Percentiles rank a stretch among this genome's conserved stretches.
Evolutionary conservation across 1,140 invertebrate species (phyloP).

Genomic region (Paralvinella palmiformis): DNA sequence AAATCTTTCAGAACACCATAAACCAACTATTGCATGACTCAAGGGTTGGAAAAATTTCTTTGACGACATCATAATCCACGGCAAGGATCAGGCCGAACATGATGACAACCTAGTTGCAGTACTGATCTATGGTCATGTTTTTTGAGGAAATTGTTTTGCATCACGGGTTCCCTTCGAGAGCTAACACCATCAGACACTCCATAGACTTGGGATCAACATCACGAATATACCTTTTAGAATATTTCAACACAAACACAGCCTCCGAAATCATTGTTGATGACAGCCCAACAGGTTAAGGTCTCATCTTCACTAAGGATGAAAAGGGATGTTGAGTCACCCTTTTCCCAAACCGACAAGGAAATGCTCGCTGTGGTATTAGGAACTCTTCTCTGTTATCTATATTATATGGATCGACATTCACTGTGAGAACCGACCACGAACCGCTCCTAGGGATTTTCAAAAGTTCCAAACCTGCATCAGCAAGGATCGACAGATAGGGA

Average conservation of each 20-base stretch:
- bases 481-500: slow-evolving; percentile 17
- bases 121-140: too few species aligned
- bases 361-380: slow-evolving; percentile 20
- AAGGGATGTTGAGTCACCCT: slow-evolving; percentile 8
- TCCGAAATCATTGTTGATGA: background rate
- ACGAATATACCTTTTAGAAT: background rate
- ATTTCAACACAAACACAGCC: background rate
- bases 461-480: slow-evolving; percentile 9
- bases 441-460: slow-evolving; percentile 16
- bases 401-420: slow-evolving; percentile 18
- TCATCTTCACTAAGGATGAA: too few species aligned
- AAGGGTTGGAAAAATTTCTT: too few species aligned
- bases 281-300: too few species aligned
- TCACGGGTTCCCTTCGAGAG: too few species aligned
- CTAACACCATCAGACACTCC: too few species aligned
- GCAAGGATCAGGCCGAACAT: slow-evolving; percentile 22
- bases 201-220: background rate
- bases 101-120: slow-evolving; percentile 14
- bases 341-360: slow-evolving; percentile 21
- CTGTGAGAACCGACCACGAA: slow-evolving; percentile 23
- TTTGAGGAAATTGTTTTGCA: too few species aligned
- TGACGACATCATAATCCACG: slow-evolving; percentile 26
- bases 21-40: too few species aligned
- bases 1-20: slow-evolving; percentile 7
- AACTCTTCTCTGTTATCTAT: slow-evolving; percentile 18